Base-by-base conservation (phyloP, 2,113 vertebrate species). In the Tachysurus vachellii region DNA sequence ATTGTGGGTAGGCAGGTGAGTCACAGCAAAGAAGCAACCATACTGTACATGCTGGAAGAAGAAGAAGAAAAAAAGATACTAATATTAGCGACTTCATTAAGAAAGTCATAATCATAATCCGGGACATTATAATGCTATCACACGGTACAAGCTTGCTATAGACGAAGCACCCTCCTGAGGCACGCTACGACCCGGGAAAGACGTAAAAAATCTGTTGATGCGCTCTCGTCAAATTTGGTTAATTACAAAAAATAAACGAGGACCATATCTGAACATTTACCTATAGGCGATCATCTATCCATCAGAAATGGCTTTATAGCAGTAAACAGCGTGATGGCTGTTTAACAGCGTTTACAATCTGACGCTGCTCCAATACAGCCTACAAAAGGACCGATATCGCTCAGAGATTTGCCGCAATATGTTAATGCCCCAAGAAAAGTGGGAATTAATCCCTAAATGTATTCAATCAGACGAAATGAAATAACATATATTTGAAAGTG, bases 401-500 rank as follows among this genome's bases (percentile, higher is more conserved):
- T 93, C 93, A 91, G 92, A 90, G 86, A 90, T 93, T 92, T 93
- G 90, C 88, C 88, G 89, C 91, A 91, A 85, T 94, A 93, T 93
- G 93, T 92, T 92, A 93, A 93, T 91, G 89, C 50, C 36, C 9
- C 75, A 88, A 93, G 89, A 93, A 92, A 90, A 87, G 66, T 12
- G 83, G 81, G 84, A 91, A 90, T 89, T 73, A 92, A 76, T 88
- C 87, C 90, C 44, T 85, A 90, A 91, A 92, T 85, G 85, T 91
- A 90, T 90, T 88, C 89, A 89, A 91, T 90, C 86, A 93, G 92
- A 94, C 92, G 88, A 94, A 94, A 95, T 94, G 89, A 94, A 94
- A 93, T 93, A 92, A 94, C 93, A 93, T 89, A 92, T 91, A 94
- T 94, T 93, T 94, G 91, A 94, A 94, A 94, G 93, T 93, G 92